Base-by-base conservation (phyloP, 2,113 vertebrate species). In the Ramphastos sulfuratus region DNA sequence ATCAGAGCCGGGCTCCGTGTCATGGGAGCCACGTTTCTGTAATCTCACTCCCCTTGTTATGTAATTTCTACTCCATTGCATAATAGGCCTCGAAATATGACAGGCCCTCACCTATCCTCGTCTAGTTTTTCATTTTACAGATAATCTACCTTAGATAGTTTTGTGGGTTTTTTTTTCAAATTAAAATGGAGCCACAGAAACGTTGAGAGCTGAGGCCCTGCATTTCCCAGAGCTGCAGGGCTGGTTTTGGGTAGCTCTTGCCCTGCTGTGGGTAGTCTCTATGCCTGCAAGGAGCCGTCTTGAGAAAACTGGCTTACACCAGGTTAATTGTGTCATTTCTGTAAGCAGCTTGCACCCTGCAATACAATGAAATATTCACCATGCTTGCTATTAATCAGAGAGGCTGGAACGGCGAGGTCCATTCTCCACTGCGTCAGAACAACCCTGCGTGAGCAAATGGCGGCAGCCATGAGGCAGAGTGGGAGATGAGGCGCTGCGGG, bases 111-210 rank as follows among this genome's bases (percentile, higher is more conserved):
- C 60, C 70, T 82, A 60, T 63, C 73, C 58, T 37, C 16, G 6
- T 67, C 20, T 83, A 58, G 46, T 7, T 4, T 78, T 64, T 63
- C 56, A 31, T 89, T 90, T 89, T 65, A 59, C 56, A 58, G 75
- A 44, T 86, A 69, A 69, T 75, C 67, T 63, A 67, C 78, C 93
- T 82, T 35, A 30, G 74, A 33, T 63, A 12, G 2, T 71, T 2
- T 21, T 3, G 28, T 30, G 15, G 44, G 44, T 46, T 17, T 46
- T 46, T 46, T 56, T n/a, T 9, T 4, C 4, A 44, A 46, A 55
- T 23, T 6, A n/a, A 65, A 87, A 27, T 0, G 8, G 46, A 76
- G 52, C 24, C 0, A 0, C 6, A 0, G 0, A 21, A 65, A 19
- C 1, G 0, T 6, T 1, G 6, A 8, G 54, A 63, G 71, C 44